phyloP scores from a whole-genome alignment of 2,113 vertebrate species.

The Noctilio leporinus region DNA sequence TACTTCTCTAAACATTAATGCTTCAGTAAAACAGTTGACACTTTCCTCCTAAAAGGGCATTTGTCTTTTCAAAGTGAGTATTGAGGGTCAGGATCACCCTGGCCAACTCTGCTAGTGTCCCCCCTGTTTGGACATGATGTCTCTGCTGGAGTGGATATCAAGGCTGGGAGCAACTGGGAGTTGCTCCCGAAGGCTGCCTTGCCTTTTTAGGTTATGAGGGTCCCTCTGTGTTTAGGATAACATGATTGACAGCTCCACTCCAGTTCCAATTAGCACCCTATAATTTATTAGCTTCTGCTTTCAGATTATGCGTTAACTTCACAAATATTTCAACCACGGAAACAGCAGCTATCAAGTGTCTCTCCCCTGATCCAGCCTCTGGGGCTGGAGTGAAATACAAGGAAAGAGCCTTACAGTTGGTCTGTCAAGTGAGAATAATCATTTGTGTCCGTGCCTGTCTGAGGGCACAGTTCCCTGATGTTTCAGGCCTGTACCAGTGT shows the following conservation, averaged over 20 bases:
- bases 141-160: slow-evolving; percentile 77
- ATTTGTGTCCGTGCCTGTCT: slow-evolving; percentile 72
- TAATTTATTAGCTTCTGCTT: slow-evolving; percentile 91
- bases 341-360: slow-evolving; percentile 86
- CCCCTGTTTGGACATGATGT: slow-evolving; percentile 51
- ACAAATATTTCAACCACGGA: slow-evolving; percentile 89
- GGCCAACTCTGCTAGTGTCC: background rate
- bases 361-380: slow-evolving; percentile 78
- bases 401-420: slow-evolving; percentile 73
- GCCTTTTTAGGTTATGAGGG: slow-evolving; percentile 89
- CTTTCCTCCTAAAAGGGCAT: background rate
- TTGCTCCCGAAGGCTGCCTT: slow-evolving; percentile 79
- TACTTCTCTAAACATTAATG: background rate
- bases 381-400: slow-evolving; percentile 75
- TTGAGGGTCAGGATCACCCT: background rate
- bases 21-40: background rate
- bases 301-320: slow-evolving; percentile 90
- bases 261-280: slow-evolving; percentile 88
- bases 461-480: slow-evolving; percentile 6
- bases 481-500: background rate
- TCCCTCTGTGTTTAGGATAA: slow-evolving; percentile 83
- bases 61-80: background rate
- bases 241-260: slow-evolving; percentile 84
- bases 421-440: slow-evolving; percentile 81
- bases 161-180: slow-evolving; percentile 81